A percentile compares a stretch with the other conserved stretches of the same genome.
Conservation (phyloP, 2,797 vertebrate species). For the Chloroceryle inda region DNA sequence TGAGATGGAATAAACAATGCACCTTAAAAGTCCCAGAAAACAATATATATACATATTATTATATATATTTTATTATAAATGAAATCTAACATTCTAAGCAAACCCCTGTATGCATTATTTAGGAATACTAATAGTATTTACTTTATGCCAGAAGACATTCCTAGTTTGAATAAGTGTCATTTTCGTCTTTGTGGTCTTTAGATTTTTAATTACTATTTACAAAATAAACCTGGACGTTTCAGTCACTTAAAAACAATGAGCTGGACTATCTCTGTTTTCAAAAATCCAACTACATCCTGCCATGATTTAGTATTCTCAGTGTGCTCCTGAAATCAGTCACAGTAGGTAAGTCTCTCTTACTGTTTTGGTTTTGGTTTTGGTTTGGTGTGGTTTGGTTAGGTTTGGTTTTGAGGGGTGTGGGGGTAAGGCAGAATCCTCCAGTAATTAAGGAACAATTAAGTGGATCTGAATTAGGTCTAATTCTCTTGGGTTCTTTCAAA, state of each 20-base stretch:
- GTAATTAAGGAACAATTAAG: not conserved
- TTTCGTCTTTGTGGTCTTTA: not conserved
- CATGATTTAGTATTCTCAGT: not conserved
- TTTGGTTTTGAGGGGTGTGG: too few relatives aligned
- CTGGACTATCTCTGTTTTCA: not conserved
- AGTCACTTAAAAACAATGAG: not conserved
- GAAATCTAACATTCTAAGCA: not conserved
- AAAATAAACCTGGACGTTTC: not conserved
- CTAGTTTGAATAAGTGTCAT: not conserved
- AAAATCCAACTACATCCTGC: not conserved
- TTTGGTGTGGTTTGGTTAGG: not conserved
- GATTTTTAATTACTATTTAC: not conserved
- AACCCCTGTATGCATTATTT: not conserved
- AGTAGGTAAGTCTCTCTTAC: not conserved
- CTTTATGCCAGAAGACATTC: not conserved
- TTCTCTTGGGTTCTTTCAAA: not conserved
- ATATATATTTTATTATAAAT: not conserved
- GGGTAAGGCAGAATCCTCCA: not conserved
- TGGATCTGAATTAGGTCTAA: not conserved
- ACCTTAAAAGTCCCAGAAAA: not conserved
- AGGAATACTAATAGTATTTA: not conserved
- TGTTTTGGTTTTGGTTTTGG: not conserved
- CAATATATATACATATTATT: not conserved
- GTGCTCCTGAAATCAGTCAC: not conserved
- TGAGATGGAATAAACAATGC: not conserved